Evolutionary conservation across 1,140 invertebrate genomes (phyloP), one percentile per base, ranked within the genome.

Genomic region (Sweltsa coloradensis): DNA sequence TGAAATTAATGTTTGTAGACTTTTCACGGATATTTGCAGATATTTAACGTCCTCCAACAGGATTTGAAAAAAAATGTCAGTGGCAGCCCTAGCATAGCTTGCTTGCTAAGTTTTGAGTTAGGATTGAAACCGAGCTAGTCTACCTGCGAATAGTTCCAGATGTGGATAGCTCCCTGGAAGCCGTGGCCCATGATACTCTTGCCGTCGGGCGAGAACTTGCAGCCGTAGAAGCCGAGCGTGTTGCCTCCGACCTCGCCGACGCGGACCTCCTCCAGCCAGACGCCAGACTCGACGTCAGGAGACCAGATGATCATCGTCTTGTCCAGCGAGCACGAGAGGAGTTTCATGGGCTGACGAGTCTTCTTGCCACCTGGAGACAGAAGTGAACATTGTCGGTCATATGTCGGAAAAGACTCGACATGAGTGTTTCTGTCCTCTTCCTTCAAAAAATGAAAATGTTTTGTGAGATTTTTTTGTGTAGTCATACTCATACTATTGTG

Each of bases 301-400:
- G 81, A 73, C 95, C 95, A 99, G 24, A 97, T 70, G 16, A 97
- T 86, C 57, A 96, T 77, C 1, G 88, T 89, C 64, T 97, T 96
- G 64, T 98, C 95, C 57, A 96, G 79, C 0, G 91, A 96, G 18
- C 85, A 80, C 1, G 94, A 93, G 1, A 97, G 65, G n/a, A 97
- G 61, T 47, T 75, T 73, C 31, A 76, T 61, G n/a, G 57, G 50
- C 53, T 56, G 54, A 47, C n/a, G 45, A 34, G 23, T 40, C 14
- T 25, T 34, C n/a, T 37, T 41, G 51, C 24, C 36, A 5, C 11
- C 36, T 5, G 16, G 16, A n/a, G n/a, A n/a, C n/a, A n/a, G n/a
- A n/a, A n/a, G n/a, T n/a, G n/a, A n/a, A n/a, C n/a, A n/a, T n/a
- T n/a, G n/a, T n/a, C n/a, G n/a, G n/a, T n/a, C n/a, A n/a, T n/a